phyloP scores from a whole-genome alignment of 2,888 invertebrate genomes.

The Nephrotoma appendiculata region DNA sequence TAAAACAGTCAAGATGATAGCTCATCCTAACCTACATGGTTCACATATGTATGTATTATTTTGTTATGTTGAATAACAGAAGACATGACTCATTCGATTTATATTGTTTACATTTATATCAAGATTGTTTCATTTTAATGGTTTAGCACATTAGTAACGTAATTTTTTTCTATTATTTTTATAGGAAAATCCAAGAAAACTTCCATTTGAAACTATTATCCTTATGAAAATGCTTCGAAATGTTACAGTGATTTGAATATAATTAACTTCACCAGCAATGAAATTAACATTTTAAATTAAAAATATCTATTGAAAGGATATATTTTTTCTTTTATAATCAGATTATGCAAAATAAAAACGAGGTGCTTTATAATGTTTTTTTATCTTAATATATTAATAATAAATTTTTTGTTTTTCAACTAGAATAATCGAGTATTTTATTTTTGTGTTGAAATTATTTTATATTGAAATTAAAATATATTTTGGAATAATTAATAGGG shows the following conservation, averaged over 20 bases:
- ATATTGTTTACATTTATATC: background rate
- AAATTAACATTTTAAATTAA: background rate
- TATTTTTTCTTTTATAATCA: background rate
- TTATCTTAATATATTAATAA: no score
- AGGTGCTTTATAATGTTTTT: no score
- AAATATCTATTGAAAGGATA: background rate
- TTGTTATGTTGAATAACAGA: background rate
- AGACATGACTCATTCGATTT: background rate
- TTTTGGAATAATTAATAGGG: no score
- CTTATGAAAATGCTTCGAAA: background rate
- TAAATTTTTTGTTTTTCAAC: no score
- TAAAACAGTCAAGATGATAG: background rate
- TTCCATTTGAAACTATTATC: background rate
- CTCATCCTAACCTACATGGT: no score
- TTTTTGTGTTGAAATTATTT: no score
- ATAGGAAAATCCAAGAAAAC: background rate
- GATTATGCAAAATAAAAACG: background rate
- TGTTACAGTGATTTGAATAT: background rate
- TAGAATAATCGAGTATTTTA: no score
- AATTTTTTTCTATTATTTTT: background rate
- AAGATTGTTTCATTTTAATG: background rate
- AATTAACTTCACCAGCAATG: background rate
- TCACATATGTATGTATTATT: no score
- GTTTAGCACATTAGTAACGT: background rate
- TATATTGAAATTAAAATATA: no score